Base-by-base conservation (phyloP, 2,797 vertebrate species). In the Phoxinus dragarum region DNA sequence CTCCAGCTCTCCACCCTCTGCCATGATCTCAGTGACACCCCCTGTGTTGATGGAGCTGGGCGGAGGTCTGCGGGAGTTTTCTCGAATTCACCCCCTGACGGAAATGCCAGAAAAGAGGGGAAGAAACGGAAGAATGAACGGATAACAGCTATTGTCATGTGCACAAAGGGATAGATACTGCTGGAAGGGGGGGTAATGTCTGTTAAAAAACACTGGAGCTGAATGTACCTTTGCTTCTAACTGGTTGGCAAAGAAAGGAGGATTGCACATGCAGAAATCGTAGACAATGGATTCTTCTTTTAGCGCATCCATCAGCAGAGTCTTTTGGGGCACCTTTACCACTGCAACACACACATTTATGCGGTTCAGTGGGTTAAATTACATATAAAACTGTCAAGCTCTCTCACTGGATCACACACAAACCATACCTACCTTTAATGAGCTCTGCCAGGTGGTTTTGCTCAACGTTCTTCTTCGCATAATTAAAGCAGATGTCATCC, bases 201-300 rank as follows among this genome's bases (percentile, higher is more conserved):
- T 75, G 56, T 52, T 61, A 10, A 84, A 10, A 84, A 66, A 54
- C 31, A 19, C 44, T 9, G 17, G 34, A 44, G 61, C 49, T 42
- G 47, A 61, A 36, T 34, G 88, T 93, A 98, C 98, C 96, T 99
- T 97, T 0, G 98, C 98, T 93, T 99, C 98, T 79, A 98, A 87
- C 31, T 99, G 97, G 94, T 99, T 99, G 82, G 98, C 98, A 89
- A 99, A 99, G 93, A 99, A 99, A 0, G 98, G 98, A 61, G 98
- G 98, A 86, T 99, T 99, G 91, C 98, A 99, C 98, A 99, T 99
- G 92, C 98, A 99, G 94, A 99, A 99, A 92, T 99, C 98, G 16
- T 98, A 99, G 83, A 98, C 88, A 0, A 99, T 96, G 81, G 97
- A 97, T 92, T 99, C 98, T 89, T 99, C 98, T 91, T 99, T 99